Evolutionary conservation across 2,888 invertebrate genomes (phyloP).

Genomic region (Camptogramma bilineatum): DNA sequence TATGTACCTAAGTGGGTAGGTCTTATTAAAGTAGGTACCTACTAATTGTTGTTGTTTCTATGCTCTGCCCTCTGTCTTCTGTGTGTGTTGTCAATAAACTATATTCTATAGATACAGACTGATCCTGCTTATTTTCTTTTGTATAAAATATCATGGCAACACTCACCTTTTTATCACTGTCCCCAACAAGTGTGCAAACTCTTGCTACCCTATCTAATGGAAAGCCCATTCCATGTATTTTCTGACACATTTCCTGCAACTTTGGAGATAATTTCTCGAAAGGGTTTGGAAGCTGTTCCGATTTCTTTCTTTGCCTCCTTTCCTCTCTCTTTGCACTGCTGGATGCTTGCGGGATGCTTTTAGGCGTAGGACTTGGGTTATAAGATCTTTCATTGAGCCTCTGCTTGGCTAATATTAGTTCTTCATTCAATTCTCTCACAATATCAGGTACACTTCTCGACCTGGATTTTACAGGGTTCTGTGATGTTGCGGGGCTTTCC

Average conservation of each 20-base stretch:
- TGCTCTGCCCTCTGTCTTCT: no score
- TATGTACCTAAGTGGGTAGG: no score
- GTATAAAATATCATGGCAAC: no score
- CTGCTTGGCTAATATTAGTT: slow-evolving; percentile 80
- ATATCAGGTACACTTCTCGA: slow-evolving; percentile 91
- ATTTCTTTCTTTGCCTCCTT: slow-evolving; percentile 59
- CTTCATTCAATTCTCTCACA: slow-evolving; percentile 89
- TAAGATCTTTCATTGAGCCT: slow-evolving; percentile 80
- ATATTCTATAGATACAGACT: no score
- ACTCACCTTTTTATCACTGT: slow-evolving; percentile 93
- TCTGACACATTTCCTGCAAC: slow-evolving; percentile 88
- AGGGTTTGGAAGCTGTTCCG: slow-evolving; percentile 71
- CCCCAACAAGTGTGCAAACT: slow-evolving; percentile 91
- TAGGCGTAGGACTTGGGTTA: slow-evolving; percentile 82
- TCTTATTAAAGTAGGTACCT: no score
- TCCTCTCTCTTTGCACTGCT: slow-evolving; percentile 59
- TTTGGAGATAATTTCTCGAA: slow-evolving; percentile 75
- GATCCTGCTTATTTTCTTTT: no score
- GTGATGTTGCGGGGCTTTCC: slow-evolving; percentile 49
- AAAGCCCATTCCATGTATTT: slow-evolving; percentile 95
- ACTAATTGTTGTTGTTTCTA: no score
- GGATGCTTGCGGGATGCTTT: slow-evolving; percentile 53
- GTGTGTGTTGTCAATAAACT: no score
- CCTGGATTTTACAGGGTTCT: slow-evolving; percentile 71
- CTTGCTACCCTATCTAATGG: slow-evolving; percentile 92